phyloP scores from a whole-genome alignment of 2,113 vertebrate species.

The Ptilorrhoa leucosticta region DNA sequence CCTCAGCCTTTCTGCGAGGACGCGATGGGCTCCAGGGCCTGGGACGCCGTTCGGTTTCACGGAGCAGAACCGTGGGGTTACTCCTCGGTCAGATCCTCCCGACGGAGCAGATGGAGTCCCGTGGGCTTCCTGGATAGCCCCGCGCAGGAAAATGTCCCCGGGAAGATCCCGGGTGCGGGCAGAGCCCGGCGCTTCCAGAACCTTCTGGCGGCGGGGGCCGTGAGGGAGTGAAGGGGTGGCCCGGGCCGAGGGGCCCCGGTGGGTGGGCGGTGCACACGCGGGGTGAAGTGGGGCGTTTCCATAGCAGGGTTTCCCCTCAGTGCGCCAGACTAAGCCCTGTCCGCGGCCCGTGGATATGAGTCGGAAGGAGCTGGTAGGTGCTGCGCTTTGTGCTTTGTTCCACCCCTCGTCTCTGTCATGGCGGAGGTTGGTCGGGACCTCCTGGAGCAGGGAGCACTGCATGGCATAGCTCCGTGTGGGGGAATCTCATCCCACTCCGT shows the following conservation, averaged over 20 bases:
- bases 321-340: not conserved
- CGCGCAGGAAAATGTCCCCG: not conserved
- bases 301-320: not conserved
- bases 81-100: not conserved
- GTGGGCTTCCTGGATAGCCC: not conserved
- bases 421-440: not conserved
- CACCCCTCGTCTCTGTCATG: no score
- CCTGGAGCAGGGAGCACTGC: not conserved
- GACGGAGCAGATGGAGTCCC: not conserved
- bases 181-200: not conserved
- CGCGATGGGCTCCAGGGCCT: not conserved
- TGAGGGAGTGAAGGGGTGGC: not conserved
- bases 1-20: not conserved
- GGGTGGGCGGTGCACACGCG: fast-evolving
- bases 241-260: not conserved
- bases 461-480: not conserved
- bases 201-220: not conserved
- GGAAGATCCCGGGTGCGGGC: not conserved
- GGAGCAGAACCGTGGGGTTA: not conserved
- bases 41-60: not conserved
- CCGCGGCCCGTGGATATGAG: not conserved
- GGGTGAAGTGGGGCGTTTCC: not conserved
- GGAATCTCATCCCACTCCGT: not conserved
- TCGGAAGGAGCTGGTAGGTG: not conserved
- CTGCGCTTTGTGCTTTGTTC: not conserved